These are phyloP conservation scores for Drosophila subsilvestris DNA, from an alignment of 2,888 invertebrate genomes.

Conservation along the genomic window DNA sequence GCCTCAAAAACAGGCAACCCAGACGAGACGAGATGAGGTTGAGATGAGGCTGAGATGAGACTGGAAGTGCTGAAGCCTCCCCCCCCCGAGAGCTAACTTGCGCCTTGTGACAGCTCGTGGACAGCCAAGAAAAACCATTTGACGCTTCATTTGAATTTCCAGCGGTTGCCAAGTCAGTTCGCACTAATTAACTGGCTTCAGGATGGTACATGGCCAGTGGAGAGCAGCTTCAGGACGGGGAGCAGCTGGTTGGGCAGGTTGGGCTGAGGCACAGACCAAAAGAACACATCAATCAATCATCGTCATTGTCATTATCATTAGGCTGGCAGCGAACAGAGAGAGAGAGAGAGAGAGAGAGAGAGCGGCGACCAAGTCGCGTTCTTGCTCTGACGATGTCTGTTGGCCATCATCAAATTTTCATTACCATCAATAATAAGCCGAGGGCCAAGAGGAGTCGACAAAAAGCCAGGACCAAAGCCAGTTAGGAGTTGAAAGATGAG, in stretches of 20 bases:
- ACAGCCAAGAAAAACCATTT: slow-evolving; percentile 15
- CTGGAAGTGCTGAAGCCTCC: background rate
- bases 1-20: background rate
- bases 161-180: slow-evolving; percentile 35
- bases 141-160: slow-evolving; percentile 38
- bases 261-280: slow-evolving; percentile 33
- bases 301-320: slow-evolving; percentile 74
- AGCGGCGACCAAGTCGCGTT: slow-evolving; percentile 1
- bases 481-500: background rate
- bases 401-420: slow-evolving; percentile 71
- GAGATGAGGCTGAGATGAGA: background rate
- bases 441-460: slow-evolving; percentile 13
- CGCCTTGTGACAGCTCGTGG: background rate
- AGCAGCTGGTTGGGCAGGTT: background rate
- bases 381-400: slow-evolving; percentile 28
- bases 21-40: background rate
- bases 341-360: background rate
- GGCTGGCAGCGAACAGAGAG: slow-evolving; percentile 24
- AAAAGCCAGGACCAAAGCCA: background rate
- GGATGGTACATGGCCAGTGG: background rate
- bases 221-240: background rate
- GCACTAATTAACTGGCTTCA: slow-evolving; percentile 34
- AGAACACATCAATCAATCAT: slow-evolving; percentile 52
- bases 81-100: slow-evolving; percentile 11
- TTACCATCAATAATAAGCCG: slow-evolving; percentile 69